Percentiles rank a stretch among this genome's conserved stretches.
Evolutionary conservation across 2,888 invertebrate species (phyloP).

Genomic region (Choreutis nemorana): DNA sequence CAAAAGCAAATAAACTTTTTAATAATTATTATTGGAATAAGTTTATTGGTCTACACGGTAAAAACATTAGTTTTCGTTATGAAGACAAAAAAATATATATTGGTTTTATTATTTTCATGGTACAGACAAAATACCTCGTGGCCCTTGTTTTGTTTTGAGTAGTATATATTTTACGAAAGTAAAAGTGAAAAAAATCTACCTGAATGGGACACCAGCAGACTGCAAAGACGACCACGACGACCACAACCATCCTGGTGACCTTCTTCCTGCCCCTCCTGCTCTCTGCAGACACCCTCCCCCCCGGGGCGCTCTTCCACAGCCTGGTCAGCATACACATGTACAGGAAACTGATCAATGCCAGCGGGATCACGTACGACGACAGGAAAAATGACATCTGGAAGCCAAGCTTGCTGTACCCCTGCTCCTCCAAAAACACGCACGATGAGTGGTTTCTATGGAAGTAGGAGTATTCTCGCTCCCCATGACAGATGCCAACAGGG

Average conservation of each 20-base stretch:
- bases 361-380: conserved; percentile 87
- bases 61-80: too few relatives aligned
- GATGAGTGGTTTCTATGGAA: conserved; percentile 71
- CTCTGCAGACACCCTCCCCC: conserved; percentile 83
- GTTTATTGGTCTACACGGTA: too few relatives aligned
- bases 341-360: conserved; percentile 84
- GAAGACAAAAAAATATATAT: too few relatives aligned
- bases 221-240: conserved; percentile 91
- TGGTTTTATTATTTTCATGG: too few relatives aligned
- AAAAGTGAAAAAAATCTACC: conserved; percentile 70
- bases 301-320: conserved; percentile 85
- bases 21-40: too few relatives aligned
- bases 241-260: conserved; percentile 91
- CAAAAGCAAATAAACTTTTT: too few relatives aligned
- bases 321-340: conserved; percentile 90
- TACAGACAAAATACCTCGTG: too few relatives aligned
- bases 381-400: conserved; percentile 86
- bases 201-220: conserved; percentile 96
- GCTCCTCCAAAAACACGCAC: conserved; percentile 72
- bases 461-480: conserved; percentile 73
- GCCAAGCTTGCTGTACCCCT: conserved; percentile 67
- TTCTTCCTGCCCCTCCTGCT: conserved; percentile 84
- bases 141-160: too few relatives aligned
- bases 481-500: conserved; percentile 80
- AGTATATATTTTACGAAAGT: neutral